These are phyloP conservation scores for Craniophora ligustri DNA, from an alignment of 2,888 invertebrate species.

Conservation along the genomic window DNA sequence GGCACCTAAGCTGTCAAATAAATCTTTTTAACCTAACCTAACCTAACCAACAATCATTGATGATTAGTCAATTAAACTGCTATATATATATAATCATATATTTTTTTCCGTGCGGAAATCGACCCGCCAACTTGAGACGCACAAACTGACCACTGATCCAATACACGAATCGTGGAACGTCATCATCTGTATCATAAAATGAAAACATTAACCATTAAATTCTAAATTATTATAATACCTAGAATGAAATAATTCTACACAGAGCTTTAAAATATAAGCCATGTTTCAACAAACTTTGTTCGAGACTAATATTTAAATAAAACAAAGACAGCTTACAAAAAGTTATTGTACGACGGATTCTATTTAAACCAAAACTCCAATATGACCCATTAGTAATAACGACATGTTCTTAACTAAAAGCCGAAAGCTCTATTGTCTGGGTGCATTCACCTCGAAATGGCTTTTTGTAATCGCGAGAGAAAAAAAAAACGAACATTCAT, in stretches of 20 bases:
- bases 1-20: too few relatives aligned
- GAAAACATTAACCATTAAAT: too few relatives aligned
- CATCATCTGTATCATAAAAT: too few relatives aligned
- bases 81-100: too few relatives aligned
- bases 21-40: too few relatives aligned
- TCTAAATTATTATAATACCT: too few relatives aligned
- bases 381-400: conserved; percentile 61
- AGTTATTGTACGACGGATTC: conserved; percentile 17
- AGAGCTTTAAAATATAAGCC: conserved; percentile 11
- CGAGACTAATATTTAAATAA: conserved; percentile 10
- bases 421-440: conserved; percentile 58
- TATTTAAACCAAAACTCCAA: conserved; percentile 31
- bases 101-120: too few relatives aligned
- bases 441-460: conserved; percentile 57
- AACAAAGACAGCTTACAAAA: conserved; percentile 9
- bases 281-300: not conserved
- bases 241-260: not conserved
- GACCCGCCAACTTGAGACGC: too few relatives aligned
- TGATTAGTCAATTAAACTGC: too few relatives aligned
- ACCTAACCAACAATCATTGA: too few relatives aligned
- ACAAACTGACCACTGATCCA: too few relatives aligned
- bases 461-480: conserved; percentile 59
- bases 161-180: too few relatives aligned
- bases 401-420: conserved; percentile 56
- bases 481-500: conserved; percentile 46